Evolutionary conservation across 2,888 invertebrate species (phyloP), one percentile per base, ranked within the genome.

Genomic region (Pharmacophagus antenor): DNA sequence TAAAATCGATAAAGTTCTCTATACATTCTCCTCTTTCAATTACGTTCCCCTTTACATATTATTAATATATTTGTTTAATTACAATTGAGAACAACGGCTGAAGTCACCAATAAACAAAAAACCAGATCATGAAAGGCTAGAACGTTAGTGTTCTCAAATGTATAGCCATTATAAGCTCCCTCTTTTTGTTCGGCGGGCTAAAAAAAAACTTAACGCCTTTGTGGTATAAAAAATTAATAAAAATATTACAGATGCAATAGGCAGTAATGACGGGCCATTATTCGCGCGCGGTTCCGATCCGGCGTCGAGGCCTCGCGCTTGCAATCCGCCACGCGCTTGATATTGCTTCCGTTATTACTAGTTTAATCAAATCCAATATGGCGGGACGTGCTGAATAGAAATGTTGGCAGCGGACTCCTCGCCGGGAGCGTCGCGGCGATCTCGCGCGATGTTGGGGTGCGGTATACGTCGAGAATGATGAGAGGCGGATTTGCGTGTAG

Each of bases 301-400:
- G 22, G n/a, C n/a, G n/a, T n/a, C n/a, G n/a, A n/a, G 65, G 62
- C 61, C 61, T n/a, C n/a, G n/a, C 60, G 57, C 63, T 62, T 56
- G 64, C 62, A 48, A 54, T 55, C 58, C 61, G 59, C 64, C 53
- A 53, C 62, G 63, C 66, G 57, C 62, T 47, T 57, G 64, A 63
- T 66, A 67, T 64, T 65, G 58, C 64, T 63, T 53, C 55, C 60
- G 67, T 70, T 72, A 71, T 70, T 68, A 67, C 70, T 53, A 63
- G 61, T 68, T 68, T 70, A 71, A 71, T 72, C 68, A 69, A 69
- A 71, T 73, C 64, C 62, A 60, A 65, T 63, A 62, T 49, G 62
- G 63, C 53, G 56, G 27, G 42, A 56, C 48, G 61, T 57, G 61
- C 53, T 53, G 61, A 61, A 53, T 61, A 42, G 53, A 48, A 53